These are phyloP conservation scores for Sisyra nigra DNA, from an alignment of 2,888 invertebrate species.

Conservation along the genomic window DNA sequence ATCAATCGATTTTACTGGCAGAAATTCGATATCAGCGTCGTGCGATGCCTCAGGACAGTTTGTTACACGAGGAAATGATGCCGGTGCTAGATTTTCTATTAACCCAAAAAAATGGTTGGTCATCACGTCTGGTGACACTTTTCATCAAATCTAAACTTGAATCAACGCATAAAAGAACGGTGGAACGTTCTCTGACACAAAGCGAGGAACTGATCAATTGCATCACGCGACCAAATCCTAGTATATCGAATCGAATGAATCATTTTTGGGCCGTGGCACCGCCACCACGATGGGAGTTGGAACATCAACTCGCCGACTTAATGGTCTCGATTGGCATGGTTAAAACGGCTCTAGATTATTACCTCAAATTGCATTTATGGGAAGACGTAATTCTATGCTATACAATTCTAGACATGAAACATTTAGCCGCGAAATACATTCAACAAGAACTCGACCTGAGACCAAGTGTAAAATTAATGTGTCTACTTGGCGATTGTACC, in stretches of 20 bases:
- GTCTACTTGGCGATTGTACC: conserved; percentile 58
- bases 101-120: conserved; percentile 56
- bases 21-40: conserved; percentile 55
- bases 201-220: conserved; percentile 60
- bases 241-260: conserved; percentile 29
- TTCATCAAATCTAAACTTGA: conserved; percentile 64
- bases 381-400: conserved; percentile 89
- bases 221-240: conserved; percentile 26
- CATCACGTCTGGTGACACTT: conserved; percentile 57
- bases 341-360: conserved; percentile 71
- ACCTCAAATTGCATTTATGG: conserved; percentile 65
- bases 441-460: conserved; percentile 59
- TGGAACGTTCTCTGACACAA: conserved; percentile 79
- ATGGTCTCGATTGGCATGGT: conserved; percentile 66
- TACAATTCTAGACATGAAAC: conserved; percentile 61
- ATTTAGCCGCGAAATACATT: conserved; percentile 86
- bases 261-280: conserved; percentile 56
- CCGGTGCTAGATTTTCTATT: conserved; percentile 57
- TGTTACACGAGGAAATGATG: conserved; percentile 65
- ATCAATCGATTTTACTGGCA: conserved; percentile 65
- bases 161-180: conserved; percentile 56
- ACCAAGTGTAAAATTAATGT: conserved; percentile 74
- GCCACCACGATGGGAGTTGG: conserved; percentile 59
- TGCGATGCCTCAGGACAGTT: conserved; percentile 62
- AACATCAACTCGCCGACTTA: conserved; percentile 61